Percentiles rank a stretch among this genome's conserved stretches.
phyloP scores from a whole-genome alignment of 2,888 invertebrate species.

The Drosophila lacicola region DNA sequence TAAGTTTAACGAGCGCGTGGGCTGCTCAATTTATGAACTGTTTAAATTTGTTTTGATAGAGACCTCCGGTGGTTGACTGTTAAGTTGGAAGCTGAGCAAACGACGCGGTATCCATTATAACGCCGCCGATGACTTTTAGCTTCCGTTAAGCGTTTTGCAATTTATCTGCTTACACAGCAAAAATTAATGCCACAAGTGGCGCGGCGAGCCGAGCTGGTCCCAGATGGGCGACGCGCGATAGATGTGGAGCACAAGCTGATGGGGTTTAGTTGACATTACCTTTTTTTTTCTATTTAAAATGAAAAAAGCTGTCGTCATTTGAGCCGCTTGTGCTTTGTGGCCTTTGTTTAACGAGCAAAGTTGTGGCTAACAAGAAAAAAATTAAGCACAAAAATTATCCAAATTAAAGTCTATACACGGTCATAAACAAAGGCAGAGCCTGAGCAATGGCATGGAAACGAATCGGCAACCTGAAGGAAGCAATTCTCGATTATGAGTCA shows the following conservation, averaged over 20 bases:
- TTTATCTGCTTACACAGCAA: constrained; percentile 78
- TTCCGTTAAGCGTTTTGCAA: constrained; percentile 67
- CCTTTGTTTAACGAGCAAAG: constrained; percentile 40
- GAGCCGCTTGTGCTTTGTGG: constrained; percentile 15
- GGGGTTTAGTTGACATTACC: constrained; percentile 45
- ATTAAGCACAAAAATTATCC: constrained; percentile 47
- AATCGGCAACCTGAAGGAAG: constrained; percentile 16
- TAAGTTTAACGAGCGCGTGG: background rate
- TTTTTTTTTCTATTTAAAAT: constrained; percentile 4
- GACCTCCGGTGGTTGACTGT: constrained; percentile 24
- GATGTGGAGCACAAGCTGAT: constrained; percentile 9
- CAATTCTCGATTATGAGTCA: constrained; percentile 53
- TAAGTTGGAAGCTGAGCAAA: constrained; percentile 42
- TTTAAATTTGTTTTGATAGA: constrained; percentile 38
- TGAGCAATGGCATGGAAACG: constrained; percentile 47
- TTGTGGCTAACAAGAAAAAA: constrained; percentile 19
- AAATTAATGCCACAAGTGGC: constrained; percentile 76
- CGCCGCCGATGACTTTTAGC: constrained; percentile 72
- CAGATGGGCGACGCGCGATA: constrained; percentile 2
- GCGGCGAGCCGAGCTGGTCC: background rate
- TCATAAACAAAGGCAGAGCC: constrained; percentile 21
- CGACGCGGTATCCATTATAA: constrained; percentile 62
- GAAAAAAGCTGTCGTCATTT: constrained; percentile 29
- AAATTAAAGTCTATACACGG: constrained; percentile 40
- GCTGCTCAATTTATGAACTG: constrained; percentile 26